Conservation (phyloP, 2,113 vertebrate genomes). For the Cinclus cinclus region DNA sequence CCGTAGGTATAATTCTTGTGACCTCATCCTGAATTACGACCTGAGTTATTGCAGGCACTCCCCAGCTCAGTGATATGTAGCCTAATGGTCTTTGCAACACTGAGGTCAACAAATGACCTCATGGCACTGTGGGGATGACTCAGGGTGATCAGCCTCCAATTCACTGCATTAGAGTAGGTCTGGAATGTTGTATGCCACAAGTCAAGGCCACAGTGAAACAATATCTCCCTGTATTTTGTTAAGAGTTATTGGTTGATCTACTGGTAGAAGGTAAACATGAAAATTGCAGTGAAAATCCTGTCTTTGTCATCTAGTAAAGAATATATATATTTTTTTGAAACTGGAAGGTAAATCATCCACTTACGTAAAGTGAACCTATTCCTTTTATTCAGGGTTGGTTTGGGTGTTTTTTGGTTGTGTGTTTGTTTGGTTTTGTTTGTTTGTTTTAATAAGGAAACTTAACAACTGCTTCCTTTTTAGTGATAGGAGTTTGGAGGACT, state of each 20-base stretch:
- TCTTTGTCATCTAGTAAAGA: background rate
- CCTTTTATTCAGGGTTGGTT: background rate
- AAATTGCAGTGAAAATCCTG: background rate
- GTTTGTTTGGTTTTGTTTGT: background rate
- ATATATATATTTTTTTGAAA: background rate
- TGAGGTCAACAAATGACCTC: constrained; percentile 25
- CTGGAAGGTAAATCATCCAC: background rate
- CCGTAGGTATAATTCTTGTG: background rate
- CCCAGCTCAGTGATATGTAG: background rate
- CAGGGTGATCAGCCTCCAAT: background rate
- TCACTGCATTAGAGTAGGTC: background rate
- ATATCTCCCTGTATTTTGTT: background rate
- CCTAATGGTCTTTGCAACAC: background rate
- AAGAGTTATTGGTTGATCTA: background rate
- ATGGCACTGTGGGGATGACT: background rate
- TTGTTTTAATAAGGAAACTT: background rate
- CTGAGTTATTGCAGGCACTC: background rate
- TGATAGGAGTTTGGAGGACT: background rate
- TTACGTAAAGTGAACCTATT: background rate
- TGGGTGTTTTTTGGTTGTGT: background rate
- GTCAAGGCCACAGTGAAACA: background rate
- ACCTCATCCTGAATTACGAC: background rate
- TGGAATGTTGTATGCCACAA: background rate
- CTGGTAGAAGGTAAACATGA: background rate
- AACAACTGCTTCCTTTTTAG: background rate